phyloP scores from a whole-genome alignment of 2,888 invertebrate species.

The Apantesis nais region DNA sequence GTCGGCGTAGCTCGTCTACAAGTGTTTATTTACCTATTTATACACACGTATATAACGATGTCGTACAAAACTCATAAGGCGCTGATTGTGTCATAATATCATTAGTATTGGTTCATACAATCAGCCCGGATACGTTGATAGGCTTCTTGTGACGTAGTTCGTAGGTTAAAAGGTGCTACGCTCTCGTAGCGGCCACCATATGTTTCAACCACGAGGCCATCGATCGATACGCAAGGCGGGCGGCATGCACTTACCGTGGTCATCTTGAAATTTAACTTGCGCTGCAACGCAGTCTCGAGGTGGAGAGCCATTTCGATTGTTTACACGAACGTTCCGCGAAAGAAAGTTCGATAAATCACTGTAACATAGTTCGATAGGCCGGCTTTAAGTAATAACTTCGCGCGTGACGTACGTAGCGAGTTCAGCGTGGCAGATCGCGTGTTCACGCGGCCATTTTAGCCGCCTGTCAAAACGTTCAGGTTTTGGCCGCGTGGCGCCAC shows the following conservation, averaged over 20 bases:
- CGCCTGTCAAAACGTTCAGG: slow-evolving; percentile 74
- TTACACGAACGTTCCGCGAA: slow-evolving; percentile 57
- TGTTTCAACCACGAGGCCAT: slow-evolving; percentile 76
- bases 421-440: slow-evolving; percentile 79
- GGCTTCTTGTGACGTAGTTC: slow-evolving; percentile 57
- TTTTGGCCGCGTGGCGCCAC: slow-evolving; percentile 73
- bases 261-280: slow-evolving; percentile 84
- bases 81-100: slow-evolving; percentile 51
- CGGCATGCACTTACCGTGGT: slow-evolving; percentile 83
- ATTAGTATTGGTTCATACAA: slow-evolving; percentile 50
- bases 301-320: slow-evolving; percentile 76
- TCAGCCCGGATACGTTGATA: slow-evolving; percentile 44
- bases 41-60: slow-evolving; percentile 40
- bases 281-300: slow-evolving; percentile 82
- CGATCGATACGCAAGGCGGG: slow-evolving; percentile 77
- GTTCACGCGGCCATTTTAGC: slow-evolving; percentile 83
- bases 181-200: slow-evolving; percentile 77
- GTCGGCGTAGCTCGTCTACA: slow-evolving; percentile 63
- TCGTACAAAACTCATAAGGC: slow-evolving; percentile 45
- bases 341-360: slow-evolving; percentile 67
- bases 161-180: slow-evolving; percentile 65
- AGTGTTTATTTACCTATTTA: slow-evolving; percentile 79
- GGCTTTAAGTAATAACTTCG: slow-evolving; percentile 73
- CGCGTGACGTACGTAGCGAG: slow-evolving; percentile 72
- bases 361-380: slow-evolving; percentile 72